Percentiles rank a stretch among this genome's conserved stretches.
Conservation (phyloP, 2,797 vertebrate species). For the Presbytis comata region DNA sequence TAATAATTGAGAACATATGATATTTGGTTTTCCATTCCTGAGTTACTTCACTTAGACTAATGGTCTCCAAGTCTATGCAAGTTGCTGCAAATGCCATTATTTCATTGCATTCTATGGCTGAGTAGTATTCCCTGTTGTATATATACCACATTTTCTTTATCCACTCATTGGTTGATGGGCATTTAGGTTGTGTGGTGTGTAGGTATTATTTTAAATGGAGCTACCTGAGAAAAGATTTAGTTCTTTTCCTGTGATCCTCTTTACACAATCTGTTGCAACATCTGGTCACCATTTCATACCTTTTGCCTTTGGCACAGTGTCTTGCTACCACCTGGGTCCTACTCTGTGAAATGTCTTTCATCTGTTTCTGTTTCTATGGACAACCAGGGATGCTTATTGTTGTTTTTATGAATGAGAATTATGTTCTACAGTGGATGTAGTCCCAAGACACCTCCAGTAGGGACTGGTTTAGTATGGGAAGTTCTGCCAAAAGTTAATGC, state of each 20-base stretch:
- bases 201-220: constrained; percentile 17
- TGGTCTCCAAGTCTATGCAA: too few relatives aligned
- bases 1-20: too few relatives aligned
- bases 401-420: constrained; percentile 46
- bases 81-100: too few relatives aligned
- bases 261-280: constrained; percentile 9
- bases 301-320: constrained; percentile 9
- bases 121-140: too few relatives aligned
- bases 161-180: too few relatives aligned
- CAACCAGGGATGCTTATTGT: background rate
- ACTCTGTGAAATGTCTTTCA: constrained; percentile 37
- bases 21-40: too few relatives aligned
- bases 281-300: constrained; percentile 11
- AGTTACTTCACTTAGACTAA: too few relatives aligned
- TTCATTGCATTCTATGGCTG: too few relatives aligned
- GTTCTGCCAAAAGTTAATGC: background rate
- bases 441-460: background rate
- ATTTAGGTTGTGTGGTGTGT: background rate
- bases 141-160: too few relatives aligned
- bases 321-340: background rate
- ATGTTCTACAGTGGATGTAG: background rate
- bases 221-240: constrained; percentile 18
- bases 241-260: background rate
- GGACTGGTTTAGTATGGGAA: background rate
- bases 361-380: background rate